phyloP scores from a whole-genome alignment of 23 tunicate species.

The Ascidia mentula region DNA sequence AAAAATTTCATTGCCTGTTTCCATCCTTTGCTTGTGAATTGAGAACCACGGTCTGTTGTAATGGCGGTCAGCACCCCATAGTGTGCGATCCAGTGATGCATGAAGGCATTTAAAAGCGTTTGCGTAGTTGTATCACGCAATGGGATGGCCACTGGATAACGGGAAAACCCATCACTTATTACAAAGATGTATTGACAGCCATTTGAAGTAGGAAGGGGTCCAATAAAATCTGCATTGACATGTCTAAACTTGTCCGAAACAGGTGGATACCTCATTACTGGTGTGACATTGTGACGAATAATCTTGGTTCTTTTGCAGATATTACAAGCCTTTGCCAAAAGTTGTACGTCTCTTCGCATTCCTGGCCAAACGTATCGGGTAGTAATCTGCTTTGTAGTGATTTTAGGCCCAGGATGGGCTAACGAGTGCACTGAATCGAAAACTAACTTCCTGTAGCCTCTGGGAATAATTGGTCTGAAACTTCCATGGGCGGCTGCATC shows the following conservation, averaged over 20 bases:
- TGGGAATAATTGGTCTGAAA: slow-evolving; percentile 12
- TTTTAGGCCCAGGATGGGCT: background rate
- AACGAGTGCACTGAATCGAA: slow-evolving; percentile 1
- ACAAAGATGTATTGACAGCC: background rate
- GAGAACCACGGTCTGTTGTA: background rate
- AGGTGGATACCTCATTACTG: background rate
- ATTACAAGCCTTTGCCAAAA: background rate
- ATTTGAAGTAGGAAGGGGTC: background rate
- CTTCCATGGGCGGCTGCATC: too few relatives aligned
- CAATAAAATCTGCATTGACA: background rate
- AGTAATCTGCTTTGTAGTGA: background rate
- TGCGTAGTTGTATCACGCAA: background rate
- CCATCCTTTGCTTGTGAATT: background rate
- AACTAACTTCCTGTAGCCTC: background rate
- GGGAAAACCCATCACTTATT: background rate
- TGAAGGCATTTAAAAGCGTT: background rate
- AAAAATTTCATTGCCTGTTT: background rate
- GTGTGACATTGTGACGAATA: background rate
- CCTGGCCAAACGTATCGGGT: background rate
- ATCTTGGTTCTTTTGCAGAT: background rate
- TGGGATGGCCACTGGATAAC: background rate
- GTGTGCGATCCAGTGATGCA: background rate
- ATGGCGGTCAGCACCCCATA: background rate
- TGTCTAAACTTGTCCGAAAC: background rate
- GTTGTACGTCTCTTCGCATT: background rate